Conservation (phyloP, 2,888 invertebrate genomes). For the Elaeidobius kamerunicus region DNA sequence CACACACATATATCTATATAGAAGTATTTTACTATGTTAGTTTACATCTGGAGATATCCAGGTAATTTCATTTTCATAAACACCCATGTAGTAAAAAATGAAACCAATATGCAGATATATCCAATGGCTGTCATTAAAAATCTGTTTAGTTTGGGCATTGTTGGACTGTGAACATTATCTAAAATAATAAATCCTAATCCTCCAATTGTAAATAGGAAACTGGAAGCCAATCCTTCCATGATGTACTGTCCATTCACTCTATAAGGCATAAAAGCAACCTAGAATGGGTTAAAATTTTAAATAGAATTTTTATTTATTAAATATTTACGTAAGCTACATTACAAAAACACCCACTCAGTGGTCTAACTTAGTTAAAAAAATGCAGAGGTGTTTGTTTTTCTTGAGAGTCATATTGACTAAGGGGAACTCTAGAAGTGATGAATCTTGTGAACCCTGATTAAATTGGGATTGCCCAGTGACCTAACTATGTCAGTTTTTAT, state of each 20-base stretch:
- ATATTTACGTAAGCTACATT: no score
- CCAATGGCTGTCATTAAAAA: conserved; percentile 87
- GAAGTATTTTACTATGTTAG: no score
- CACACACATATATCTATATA: no score
- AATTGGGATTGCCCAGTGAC: no score
- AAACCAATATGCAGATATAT: conserved; percentile 87
- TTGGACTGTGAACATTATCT: conserved; percentile 88
- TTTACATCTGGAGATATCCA: conserved; percentile 67
- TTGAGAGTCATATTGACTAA: no score
- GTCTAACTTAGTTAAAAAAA: no score
- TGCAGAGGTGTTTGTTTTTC: background rate
- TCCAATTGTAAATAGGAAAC: conserved; percentile 94
- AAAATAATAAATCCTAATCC: conserved; percentile 95
- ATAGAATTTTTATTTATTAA: no score
- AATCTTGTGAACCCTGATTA: no score
- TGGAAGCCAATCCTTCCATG: conserved; percentile 97
- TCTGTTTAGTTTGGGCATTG: conserved; percentile 85
- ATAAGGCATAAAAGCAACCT: conserved; percentile 97
- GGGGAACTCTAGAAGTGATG: no score
- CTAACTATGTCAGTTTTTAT: no score
- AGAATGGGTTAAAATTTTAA: conserved; percentile 36
- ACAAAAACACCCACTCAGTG: no score
- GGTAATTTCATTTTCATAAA: conserved; percentile 99
- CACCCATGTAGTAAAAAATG: conserved; percentile 94
- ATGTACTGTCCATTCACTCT: conserved; percentile 99